A percentile compares a stretch with the other conserved stretches of the same genome.
These are phyloP conservation scores for Mobula hypostoma DNA, from an alignment of 2,113 vertebrate genomes.

Conservation along the genomic window DNA sequence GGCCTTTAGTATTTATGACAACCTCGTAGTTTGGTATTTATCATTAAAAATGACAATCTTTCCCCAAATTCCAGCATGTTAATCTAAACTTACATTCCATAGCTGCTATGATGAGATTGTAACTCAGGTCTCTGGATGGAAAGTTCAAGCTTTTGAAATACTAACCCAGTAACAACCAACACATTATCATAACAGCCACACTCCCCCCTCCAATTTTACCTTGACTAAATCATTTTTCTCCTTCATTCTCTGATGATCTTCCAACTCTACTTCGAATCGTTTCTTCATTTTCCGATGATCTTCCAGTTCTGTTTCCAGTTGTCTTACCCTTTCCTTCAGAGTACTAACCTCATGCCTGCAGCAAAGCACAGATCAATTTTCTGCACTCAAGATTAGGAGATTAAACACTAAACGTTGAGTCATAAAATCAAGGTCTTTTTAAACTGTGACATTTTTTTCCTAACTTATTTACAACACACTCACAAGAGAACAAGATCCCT, in stretches of 20 bases:
- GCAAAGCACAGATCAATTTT: constrained; percentile 39
- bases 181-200: not conserved
- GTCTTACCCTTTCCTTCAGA: constrained; percentile 48
- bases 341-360: constrained; percentile 53
- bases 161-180: too few species aligned
- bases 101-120: too few species aligned
- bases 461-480: not conserved
- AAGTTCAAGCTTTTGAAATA: too few species aligned
- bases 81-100: too few species aligned
- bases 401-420: not conserved
- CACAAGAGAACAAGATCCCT: not conserved
- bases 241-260: constrained; percentile 40
- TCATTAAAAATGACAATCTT: too few species aligned
- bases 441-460: not conserved
- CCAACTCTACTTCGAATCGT: constrained; percentile 48
- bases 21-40: too few species aligned
- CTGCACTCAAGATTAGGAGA: not conserved
- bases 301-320: constrained; percentile 48
- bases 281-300: constrained; percentile 42
- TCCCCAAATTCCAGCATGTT: too few species aligned
- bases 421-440: not conserved
- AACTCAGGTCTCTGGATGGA: too few species aligned
- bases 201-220: not conserved
- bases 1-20: too few species aligned
- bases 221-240: not conserved